These are phyloP conservation scores for Ichneumon xanthorius DNA, from an alignment of 2,888 invertebrate genomes.

Conservation along the genomic window DNA sequence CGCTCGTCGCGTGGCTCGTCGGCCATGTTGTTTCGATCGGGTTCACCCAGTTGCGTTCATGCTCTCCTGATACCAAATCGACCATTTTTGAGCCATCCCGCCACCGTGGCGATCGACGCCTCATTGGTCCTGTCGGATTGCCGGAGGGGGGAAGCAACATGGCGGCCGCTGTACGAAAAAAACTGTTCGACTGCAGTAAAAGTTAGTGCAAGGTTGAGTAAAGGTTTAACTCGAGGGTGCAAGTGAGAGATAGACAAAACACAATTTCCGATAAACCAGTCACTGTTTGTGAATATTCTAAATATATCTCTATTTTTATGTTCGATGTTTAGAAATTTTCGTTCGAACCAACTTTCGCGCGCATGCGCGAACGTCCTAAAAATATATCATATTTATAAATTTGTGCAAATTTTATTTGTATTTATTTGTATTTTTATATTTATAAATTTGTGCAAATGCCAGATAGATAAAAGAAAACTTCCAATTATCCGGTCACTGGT, in stretches of 20 bases:
- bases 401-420: not conserved
- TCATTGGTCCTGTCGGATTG: constrained; percentile 43
- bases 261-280: no score
- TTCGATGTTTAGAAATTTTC: no score
- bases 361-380: not conserved
- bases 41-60: constrained; percentile 14
- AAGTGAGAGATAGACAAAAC: no score
- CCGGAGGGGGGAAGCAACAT: not conserved
- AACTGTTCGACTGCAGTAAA: no score
- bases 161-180: no score
- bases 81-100: constrained; percentile 69
- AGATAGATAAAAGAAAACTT: not conserved
- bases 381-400: no score
- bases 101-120: constrained; percentile 57
- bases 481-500: not conserved
- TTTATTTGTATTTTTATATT: no score
- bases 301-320: no score
- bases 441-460: no score
- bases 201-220: no score
- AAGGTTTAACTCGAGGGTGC: no score
- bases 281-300: no score
- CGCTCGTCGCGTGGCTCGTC: not conserved
- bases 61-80: constrained; percentile 61
- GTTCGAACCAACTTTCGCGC: not conserved
- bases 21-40: not conserved